Evolutionary conservation across 2,888 invertebrate genomes (phyloP), one percentile per base, ranked within the genome.

Genomic region (Protonemura montana): DNA sequence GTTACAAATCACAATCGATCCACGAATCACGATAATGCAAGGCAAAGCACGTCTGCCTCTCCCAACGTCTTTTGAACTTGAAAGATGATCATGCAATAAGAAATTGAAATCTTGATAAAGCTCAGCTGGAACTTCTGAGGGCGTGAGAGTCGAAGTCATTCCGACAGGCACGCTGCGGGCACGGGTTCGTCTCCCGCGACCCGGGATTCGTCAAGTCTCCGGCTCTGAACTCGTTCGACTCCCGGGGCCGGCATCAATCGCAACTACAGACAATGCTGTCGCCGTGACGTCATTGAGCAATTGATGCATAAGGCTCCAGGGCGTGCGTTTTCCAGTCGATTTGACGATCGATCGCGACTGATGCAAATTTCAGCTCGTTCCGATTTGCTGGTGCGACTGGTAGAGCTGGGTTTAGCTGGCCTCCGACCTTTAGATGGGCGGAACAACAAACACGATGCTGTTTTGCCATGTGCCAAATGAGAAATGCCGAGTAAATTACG

Each of bases 301-400:
- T 59, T 59, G 59, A 59, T 59, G 59, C 41, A 7, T 7, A 41
- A 5, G 41, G 5, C 41, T 59, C 1, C 21, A 59, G 59, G 59
- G 59, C 59, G 59, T 59, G 59, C 59, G 7, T 59, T 59, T 59
- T 59, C 59, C 59, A 59, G 16, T 59, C 59, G 59, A 59, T 16
- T 59, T 59, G 59, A 21, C 59, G 59, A 59, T 59, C 21, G 59
- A 59, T 59, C 59, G 59, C 7, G 59, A 59, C 59, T 59, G 59
- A 59, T 59, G 59, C 59, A 59, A 59, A 59, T 59, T 59, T 59
- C 59, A 59, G 59, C 59, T 59, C 59, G 59, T 59, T 59, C 21
- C 59, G 59, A 59, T 59, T 59, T 59, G 59, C 59, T 59, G 59
- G 16, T 16, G 21, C 13, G 13, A 59, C 21, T 59, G 59, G 59